phyloP scores from a whole-genome alignment of 2,888 invertebrate species.

The Nemapogon koenigi region DNA sequence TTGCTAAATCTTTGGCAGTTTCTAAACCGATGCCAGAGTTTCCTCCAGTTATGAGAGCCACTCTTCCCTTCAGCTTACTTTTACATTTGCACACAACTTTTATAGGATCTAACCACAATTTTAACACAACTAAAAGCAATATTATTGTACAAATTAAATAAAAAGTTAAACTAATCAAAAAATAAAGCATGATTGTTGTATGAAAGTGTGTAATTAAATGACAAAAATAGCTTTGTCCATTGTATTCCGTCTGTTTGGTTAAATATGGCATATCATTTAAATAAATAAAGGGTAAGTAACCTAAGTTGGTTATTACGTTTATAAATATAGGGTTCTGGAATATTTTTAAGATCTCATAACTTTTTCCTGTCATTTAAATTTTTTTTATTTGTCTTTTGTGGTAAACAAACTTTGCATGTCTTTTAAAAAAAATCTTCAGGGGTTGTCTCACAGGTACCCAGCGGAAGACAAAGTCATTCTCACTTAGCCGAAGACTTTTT shows the following conservation, averaged over 20 bases:
- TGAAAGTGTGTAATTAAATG: neutral
- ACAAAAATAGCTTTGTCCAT: no score
- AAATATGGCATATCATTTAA: neutral
- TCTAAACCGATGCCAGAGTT: conserved; percentile 85
- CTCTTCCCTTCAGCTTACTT: conserved; percentile 54
- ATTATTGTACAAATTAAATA: conserved; percentile 14
- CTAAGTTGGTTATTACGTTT: neutral
- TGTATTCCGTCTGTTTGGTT: no score
- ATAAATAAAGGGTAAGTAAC: conserved; percentile 4
- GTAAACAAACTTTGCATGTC: no score
- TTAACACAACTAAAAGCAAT: conserved; percentile 15
- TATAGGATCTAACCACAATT: conserved; percentile 22
- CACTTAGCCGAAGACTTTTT: no score
- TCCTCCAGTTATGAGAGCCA: conserved; percentile 78
- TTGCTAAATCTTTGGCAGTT: conserved; percentile 73
- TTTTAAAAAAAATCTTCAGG: no score
- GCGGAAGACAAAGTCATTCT: no score
- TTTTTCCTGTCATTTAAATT: no score
- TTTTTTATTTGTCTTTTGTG: no score
- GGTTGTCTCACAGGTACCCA: no score
- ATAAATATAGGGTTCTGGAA: no score
- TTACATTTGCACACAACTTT: conserved; percentile 34
- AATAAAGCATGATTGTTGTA: neutral
- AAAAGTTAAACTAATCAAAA: conserved; percentile 6
- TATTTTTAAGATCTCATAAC: no score